Base-by-base conservation (phyloP, 2,888 invertebrate species). In the Noctuana brunneofusca region DNA sequence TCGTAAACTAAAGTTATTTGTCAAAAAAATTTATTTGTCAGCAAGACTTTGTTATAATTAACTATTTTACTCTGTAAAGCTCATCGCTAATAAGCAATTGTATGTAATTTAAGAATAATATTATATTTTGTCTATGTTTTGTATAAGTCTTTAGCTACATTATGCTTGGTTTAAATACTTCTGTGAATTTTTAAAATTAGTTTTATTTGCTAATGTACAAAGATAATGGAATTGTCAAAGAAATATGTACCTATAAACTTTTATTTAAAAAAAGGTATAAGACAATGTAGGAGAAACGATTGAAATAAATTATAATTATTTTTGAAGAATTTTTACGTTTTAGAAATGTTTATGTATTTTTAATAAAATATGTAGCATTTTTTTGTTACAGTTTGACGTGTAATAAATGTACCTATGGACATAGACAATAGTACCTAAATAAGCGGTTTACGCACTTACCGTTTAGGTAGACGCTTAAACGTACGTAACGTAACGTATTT, bases 401-500 rank as follows among this genome's bases (percentile, higher is more conserved):
- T 9, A 8, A 30, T 30, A 9, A 14, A 5, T 14, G 24, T 38
- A 38, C 2, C 11, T 3, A 41, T 41, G 41, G 41, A 41, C 41
- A 41, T 41, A 41, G 41, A 41, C 41, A 41, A 41, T 41, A 41
- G 41, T 41, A 41, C 9, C 3, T 24, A 24, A 24, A 18, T 41
- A 41, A 18, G 41, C 16, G 16, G 41, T 16, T 48, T 22, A 2
- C 22, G 22, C 46, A 22, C 46, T 48, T 18, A 1, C 43, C 18
- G 11, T 9, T 48, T 22, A 3, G 1, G 18, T 46, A 20, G 2
- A 20, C 12, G 20, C 20, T 12, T 20, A 41, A 11, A 6, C 14
- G n/a, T n/a, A 16, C 4, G 2, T 5, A 46, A 46, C 2, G 3
- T 46, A 12, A 3, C 41, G 16, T 41, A 41, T 16, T 46, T 46